These are phyloP conservation scores for Peromyscus aztecus DNA, from an alignment of 2,797 vertebrate genomes.

Conservation along the genomic window DNA sequence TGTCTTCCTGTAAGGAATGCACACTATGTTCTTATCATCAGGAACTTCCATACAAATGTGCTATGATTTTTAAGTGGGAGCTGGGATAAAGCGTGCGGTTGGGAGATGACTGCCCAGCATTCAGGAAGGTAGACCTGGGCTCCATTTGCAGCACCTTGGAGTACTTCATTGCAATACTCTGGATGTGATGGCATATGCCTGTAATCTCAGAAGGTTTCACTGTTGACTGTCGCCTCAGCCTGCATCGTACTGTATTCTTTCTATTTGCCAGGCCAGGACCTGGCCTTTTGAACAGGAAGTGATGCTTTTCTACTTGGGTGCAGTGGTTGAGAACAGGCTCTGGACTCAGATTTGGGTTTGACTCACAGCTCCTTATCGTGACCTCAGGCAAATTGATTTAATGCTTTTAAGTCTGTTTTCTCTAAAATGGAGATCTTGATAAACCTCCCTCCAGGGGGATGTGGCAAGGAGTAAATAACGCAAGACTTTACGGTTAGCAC, in stretches of 20 bases:
- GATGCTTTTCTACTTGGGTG: background rate
- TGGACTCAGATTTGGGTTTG: background rate
- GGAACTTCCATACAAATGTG: background rate
- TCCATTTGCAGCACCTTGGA: background rate
- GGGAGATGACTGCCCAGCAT: too few relatives aligned
- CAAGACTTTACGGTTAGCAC: background rate
- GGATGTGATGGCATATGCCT: background rate
- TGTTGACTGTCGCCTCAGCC: background rate
- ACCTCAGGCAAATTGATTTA: slow-evolving; percentile 1
- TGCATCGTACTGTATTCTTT: background rate
- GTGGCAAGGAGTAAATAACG: background rate
- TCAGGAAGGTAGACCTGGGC: background rate
- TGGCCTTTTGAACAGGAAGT: background rate
- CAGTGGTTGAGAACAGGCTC: background rate
- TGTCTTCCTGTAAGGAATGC: background rate
- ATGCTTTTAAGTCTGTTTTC: slow-evolving; percentile 2
- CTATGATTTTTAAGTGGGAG: slow-evolving; percentile 8
- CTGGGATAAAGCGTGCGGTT: background rate
- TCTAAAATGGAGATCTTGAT: background rate
- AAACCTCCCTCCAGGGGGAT: background rate
- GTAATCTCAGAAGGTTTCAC: background rate
- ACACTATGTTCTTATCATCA: background rate
- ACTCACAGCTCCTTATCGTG: slow-evolving; percentile 3
- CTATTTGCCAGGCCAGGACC: background rate
- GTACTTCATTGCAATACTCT: too few relatives aligned